Evolutionary conservation across 1,140 invertebrate species (phyloP), one percentile per base, ranked within the genome.

Genomic region (Stegodyphus mimosarum): DNA sequence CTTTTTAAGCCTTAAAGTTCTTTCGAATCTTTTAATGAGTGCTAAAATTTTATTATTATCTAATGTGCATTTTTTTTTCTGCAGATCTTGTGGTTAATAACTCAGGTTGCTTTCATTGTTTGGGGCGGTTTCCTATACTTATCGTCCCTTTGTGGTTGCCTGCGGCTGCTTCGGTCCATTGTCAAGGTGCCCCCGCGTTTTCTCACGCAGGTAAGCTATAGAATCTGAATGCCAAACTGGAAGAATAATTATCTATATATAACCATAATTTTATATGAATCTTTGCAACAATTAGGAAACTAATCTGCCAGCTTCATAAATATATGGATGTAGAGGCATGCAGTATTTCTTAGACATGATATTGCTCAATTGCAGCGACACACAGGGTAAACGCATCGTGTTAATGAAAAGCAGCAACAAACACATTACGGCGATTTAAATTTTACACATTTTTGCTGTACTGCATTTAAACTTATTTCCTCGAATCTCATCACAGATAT

Each of bases 71-170:
- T 60, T 60, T 60, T 60, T 9, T 51, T 13, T 48, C 7, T 83
- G 1, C 87, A 93, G 89, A 88, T 92, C 55, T 87, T 91, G 13
- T 92, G 92, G 86, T 91, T 92, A 83, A 89, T 92, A 33, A 91
- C 92, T n/a, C 92, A 93, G 88, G 90, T 90, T 50, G 86, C 92
- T n/a, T 93, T 93, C 87, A 89, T 92, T n/a, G 79, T 91, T 51
- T 93, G 93, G 93, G 92, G 92, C 76, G 87, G 92, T 75, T 88
- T 93, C 77, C 89, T 93, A 70, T 93, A 92, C 86, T 87, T 91
- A 33, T 91, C 90, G 15, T 93, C 93, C 87, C 89, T 93, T 18
- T 92, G 92, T 80, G 91, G 92, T 63, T 92, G 93, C 53, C 50
- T 88, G 78, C 18, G 79, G 78, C 51, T 87, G 86, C 80, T 88